phyloP scores from a whole-genome alignment of 1,140 invertebrate genomes.

The Bombyx mandarina region DNA sequence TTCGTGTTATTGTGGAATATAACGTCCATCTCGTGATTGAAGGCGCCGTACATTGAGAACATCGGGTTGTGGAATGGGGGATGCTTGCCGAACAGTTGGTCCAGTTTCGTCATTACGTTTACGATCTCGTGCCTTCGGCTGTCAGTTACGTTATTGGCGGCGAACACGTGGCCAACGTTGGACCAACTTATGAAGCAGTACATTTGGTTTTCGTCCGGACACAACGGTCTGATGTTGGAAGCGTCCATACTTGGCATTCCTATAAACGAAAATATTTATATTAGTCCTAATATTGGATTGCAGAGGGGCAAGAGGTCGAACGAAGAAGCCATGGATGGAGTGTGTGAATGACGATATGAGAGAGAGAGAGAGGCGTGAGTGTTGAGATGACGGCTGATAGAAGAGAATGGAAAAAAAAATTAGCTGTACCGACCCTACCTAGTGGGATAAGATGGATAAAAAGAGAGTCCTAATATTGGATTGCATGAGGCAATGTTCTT shows the following conservation, averaged over 20 bases:
- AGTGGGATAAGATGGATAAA: too few relatives aligned
- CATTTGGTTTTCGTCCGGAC: constrained; percentile 65
- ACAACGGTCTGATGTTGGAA: constrained; percentile 52
- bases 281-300: too few relatives aligned
- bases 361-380: too few relatives aligned
- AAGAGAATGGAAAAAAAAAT: too few relatives aligned
- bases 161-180: constrained; percentile 72
- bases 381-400: too few relatives aligned
- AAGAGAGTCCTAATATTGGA: too few relatives aligned
- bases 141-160: constrained; percentile 69
- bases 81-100: constrained; percentile 77
- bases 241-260: neutral
- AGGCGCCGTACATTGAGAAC: constrained; percentile 78
- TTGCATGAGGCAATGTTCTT: too few relatives aligned
- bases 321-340: too few relatives aligned
- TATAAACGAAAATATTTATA: neutral
- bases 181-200: constrained; percentile 81
- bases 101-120: constrained; percentile 76
- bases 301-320: too few relatives aligned
- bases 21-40: constrained; percentile 73
- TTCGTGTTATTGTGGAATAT: constrained; percentile 79
- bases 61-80: constrained; percentile 72
- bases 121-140: constrained; percentile 75
- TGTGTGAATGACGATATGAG: too few relatives aligned
- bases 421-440: too few relatives aligned